Evolutionary conservation across 2,888 invertebrate species (phyloP).

Genomic region (Labia minor): DNA sequence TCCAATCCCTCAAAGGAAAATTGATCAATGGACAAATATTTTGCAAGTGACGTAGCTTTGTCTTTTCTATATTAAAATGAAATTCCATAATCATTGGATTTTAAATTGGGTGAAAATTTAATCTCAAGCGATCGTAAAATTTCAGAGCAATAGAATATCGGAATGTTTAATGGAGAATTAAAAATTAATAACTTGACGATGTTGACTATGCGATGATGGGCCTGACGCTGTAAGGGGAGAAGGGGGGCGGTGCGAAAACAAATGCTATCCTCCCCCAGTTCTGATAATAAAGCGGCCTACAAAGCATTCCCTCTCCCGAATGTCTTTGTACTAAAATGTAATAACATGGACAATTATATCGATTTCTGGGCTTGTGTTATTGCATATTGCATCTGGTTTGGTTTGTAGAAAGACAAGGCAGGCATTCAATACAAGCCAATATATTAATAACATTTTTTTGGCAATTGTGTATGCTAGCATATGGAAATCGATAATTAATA

Average conservation of each 20-base stretch:
- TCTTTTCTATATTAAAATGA: too few relatives aligned
- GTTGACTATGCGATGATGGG: neutral
- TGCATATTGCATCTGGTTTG: neutral
- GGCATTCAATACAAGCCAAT: neutral
- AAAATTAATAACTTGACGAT: slow-evolving; percentile 8
- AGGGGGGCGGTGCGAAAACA: neutral
- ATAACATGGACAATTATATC: slow-evolving; percentile 13
- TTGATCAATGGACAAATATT: too few relatives aligned
- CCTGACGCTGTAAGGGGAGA: too few relatives aligned
- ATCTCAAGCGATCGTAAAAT: too few relatives aligned
- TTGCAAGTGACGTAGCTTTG: too few relatives aligned
- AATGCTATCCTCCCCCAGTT: neutral
- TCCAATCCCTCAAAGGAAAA: too few relatives aligned
- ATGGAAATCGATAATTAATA: neutral
- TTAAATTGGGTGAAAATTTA: too few relatives aligned
- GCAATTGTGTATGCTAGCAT: neutral
- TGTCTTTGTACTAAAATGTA: slow-evolving; percentile 3
- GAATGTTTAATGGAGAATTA: slow-evolving; percentile 13
- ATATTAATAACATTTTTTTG: slow-evolving; percentile 8
- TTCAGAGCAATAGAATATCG: neutral
- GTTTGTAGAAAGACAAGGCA: neutral
- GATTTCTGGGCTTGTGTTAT: neutral
- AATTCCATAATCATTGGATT: too few relatives aligned
- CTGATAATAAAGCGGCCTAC: neutral
- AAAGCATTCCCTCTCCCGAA: slow-evolving; percentile 1